Evolutionary conservation across 2,797 vertebrate genomes (phyloP).

Genomic region (Myotis myotis): DNA sequence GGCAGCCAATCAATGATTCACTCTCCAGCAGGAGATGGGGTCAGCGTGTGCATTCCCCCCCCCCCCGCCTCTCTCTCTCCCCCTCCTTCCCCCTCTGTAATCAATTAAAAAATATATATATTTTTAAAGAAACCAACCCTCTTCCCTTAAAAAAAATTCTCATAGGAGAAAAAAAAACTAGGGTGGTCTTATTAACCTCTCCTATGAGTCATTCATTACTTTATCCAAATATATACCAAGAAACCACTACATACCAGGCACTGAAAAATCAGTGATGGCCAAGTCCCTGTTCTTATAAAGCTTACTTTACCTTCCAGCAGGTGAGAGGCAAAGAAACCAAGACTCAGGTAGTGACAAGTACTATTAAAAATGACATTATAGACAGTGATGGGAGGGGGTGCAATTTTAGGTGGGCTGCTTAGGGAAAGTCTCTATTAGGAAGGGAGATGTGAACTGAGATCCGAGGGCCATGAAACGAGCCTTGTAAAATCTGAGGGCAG

Average conservation of each 20-base stretch:
- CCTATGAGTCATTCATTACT: background rate
- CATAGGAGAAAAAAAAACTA: background rate
- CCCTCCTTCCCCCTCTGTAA: too few relatives aligned
- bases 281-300: background rate
- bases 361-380: background rate
- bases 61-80: too few relatives aligned
- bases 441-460: background rate
- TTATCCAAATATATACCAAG: background rate
- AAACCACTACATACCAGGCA: background rate
- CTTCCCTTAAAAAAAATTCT: background rate
- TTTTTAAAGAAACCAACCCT: too few relatives aligned
- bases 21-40: too few relatives aligned
- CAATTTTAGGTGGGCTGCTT: background rate
- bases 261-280: background rate
- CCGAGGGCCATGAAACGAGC: background rate
- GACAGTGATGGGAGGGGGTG: background rate
- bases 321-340: conserved; percentile 34
- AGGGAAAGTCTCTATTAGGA: background rate
- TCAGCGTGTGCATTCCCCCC: too few relatives aligned
- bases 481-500: background rate
- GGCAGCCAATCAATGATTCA: too few relatives aligned
- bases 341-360: background rate
- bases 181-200: background rate
- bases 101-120: too few relatives aligned
- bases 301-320: conserved; percentile 30